These are phyloP conservation scores for Tethea ocularis DNA, from an alignment of 2,888 invertebrate species.

Conservation along the genomic window DNA sequence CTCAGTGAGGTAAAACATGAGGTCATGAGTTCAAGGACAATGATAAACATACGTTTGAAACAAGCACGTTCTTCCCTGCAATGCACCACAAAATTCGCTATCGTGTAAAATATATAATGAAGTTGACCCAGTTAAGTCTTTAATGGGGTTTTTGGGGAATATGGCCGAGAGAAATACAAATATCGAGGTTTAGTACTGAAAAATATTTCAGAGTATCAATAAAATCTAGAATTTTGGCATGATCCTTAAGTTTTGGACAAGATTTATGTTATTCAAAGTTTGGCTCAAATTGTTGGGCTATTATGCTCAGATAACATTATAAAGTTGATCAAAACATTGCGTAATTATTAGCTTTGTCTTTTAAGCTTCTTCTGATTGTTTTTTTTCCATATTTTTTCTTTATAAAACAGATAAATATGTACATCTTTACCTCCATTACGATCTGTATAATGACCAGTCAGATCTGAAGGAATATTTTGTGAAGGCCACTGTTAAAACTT, in stretches of 20 bases:
- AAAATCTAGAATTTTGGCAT: too few relatives aligned
- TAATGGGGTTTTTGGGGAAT: background rate
- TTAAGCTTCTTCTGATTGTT: background rate
- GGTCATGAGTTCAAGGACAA: constrained; percentile 49
- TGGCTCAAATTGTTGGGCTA: too few relatives aligned
- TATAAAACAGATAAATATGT: too few relatives aligned
- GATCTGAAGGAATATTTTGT: background rate
- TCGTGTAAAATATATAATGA: background rate
- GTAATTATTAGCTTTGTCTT: background rate
- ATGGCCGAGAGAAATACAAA: background rate
- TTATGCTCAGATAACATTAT: too few relatives aligned
- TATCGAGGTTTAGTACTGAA: background rate
- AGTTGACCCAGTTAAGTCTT: background rate
- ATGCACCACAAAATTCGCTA: constrained; percentile 25
- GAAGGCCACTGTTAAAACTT: background rate
- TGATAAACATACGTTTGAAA: background rate
- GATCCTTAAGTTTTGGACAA: too few relatives aligned
- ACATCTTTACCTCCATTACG: background rate
- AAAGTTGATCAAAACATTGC: too few relatives aligned
- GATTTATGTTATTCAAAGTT: too few relatives aligned
- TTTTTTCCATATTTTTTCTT: too few relatives aligned
- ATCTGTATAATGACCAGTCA: background rate
- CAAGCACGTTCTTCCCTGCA: constrained; percentile 21
- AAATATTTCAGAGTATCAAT: too few relatives aligned
- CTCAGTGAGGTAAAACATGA: constrained; percentile 39